phyloP scores from a whole-genome alignment of 92 coral and sea anemone species.

The Porites cylindrica region DNA sequence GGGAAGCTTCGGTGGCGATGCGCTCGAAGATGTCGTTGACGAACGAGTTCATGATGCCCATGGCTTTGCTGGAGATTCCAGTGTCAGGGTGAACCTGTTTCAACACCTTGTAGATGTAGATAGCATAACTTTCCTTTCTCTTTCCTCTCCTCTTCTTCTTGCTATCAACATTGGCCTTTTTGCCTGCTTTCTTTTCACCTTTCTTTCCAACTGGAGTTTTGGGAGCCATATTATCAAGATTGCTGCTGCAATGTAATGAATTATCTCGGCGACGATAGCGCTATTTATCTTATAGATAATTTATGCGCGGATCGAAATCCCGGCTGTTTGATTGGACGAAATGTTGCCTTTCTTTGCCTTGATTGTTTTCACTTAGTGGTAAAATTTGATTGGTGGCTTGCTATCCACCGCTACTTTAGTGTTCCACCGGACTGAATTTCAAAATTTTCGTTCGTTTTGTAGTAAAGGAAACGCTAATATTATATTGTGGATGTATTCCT shows the following conservation, averaged over 20 bases:
- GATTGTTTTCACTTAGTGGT: neutral
- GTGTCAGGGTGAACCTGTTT: constrained; percentile 74
- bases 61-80: constrained; percentile 90
- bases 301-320: constrained; percentile 35
- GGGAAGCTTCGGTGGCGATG: constrained; percentile 84
- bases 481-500: too few species aligned
- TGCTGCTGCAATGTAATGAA: neutral
- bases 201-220: constrained; percentile 46
- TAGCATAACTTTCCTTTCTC: constrained; percentile 94
- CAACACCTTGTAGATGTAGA: constrained; percentile 93
- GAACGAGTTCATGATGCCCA: constrained; percentile 93
- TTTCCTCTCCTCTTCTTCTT: constrained; percentile 56
- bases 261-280: neutral
- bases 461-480: too few species aligned
- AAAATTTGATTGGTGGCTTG: constrained; percentile 24
- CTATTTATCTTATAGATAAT: neutral
- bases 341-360: neutral
- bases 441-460: too few species aligned
- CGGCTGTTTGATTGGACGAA: constrained; percentile 22
- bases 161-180: constrained; percentile 33
- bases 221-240: constrained; percentile 26
- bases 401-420: constrained; percentile 3
- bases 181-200: constrained; percentile 52
- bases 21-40: constrained; percentile 89
- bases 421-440: neutral